Evolutionary conservation across 2,113 vertebrate genomes (phyloP), one percentile per base, ranked within the genome.

Genomic region (Gambusia holbrooki): DNA sequence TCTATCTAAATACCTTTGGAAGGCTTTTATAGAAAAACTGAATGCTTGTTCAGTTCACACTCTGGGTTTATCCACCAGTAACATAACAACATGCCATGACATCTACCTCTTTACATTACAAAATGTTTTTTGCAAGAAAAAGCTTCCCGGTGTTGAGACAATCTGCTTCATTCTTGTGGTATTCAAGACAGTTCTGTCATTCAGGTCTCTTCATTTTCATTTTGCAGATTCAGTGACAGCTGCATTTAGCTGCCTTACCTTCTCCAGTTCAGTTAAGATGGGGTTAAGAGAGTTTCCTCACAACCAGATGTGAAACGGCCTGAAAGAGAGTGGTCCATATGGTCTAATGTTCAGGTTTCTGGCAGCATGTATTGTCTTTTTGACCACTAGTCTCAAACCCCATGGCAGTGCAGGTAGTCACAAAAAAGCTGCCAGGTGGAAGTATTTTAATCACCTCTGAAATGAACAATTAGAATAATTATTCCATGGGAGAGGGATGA

Each of bases 381-480:
- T 77, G 88, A 90, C 80, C 72, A 22, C 62, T 60, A 73, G 66
- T 90, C 89, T 86, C 87, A 82, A 58, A 84, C 76, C 89, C 86
- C 92, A 90, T 89, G 90, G 67, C 66, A 22, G 29, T 17, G 66
- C 72, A 66, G 82, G 76, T 71, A 86, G 75, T 77, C 74, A 77
- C 80, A 82, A 74, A 86, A 82, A 87, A 82, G 68, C 29, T 71
- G 78, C 74, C 82, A 83, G 85, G 90, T 87, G 80, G 91, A 84
- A 90, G 87, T 80, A 73, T 89, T 91, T 87, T 93, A 93, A 94
- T 94, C 90, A 92, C 84, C 85, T 90, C 90, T 93, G 89, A 89
- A 89, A 87, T 89, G 83, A 92, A 86, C 82, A 80, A 94, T 93
- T 94, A 93, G 78, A 93, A 93, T 93, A 86, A 93, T 94, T 92